These are phyloP conservation scores for Trogon melanurus DNA, from an alignment of 2,113 vertebrate species.

Conservation along the genomic window DNA sequence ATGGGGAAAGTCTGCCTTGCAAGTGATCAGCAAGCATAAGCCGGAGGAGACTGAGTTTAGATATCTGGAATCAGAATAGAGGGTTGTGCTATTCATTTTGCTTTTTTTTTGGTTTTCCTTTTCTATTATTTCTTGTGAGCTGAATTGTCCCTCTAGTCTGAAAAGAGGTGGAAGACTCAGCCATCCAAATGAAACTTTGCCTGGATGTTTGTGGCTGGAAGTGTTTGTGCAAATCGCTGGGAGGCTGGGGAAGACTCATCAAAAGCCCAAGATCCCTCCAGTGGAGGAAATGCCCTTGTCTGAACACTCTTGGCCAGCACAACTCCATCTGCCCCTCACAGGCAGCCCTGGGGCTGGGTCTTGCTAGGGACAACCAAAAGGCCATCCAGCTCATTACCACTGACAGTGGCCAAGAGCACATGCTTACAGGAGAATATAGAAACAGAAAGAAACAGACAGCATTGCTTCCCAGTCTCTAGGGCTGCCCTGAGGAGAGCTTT, in stretches of 20 bases:
- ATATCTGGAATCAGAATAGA: not conserved
- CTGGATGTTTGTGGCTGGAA: not conserved
- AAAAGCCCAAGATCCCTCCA: not conserved
- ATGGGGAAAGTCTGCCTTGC: not conserved
- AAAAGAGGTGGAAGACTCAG: not conserved
- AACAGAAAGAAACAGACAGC: not conserved
- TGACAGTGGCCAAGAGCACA: not conserved
- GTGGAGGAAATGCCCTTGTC: not conserved
- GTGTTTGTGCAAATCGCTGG: not conserved
- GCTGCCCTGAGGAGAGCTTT: not conserved
- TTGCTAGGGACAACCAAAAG: not conserved
- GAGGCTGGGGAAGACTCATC: not conserved
- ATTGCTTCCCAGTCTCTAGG: not conserved
- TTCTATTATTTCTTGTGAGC: not conserved
- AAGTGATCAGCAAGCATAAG: not conserved
- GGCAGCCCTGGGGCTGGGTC: not conserved
- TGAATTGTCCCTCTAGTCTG: not conserved
- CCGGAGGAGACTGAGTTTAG: not conserved
- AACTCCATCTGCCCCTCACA: fast-evolving
- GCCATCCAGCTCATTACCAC: not conserved
- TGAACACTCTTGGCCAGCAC: not conserved
- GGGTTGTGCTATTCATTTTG: not conserved
- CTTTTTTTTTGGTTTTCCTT: not conserved
- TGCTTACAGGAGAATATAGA: not conserved
- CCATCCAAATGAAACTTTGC: not conserved